phyloP scores from a whole-genome alignment of 2,797 vertebrate species.

The Periparus ater region DNA sequence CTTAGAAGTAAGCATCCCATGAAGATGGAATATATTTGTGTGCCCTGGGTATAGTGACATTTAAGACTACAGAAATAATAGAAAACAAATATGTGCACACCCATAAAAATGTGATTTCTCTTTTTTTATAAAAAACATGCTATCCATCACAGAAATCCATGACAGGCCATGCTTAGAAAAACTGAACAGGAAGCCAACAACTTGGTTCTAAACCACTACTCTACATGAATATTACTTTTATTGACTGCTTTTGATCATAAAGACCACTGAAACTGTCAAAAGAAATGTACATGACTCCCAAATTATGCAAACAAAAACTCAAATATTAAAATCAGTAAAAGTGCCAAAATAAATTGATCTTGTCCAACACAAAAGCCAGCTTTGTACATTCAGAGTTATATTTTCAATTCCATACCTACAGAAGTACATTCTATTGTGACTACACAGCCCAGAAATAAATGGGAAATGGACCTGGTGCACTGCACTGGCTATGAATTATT shows the following conservation, averaged over 20 bases:
- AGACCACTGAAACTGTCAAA: neutral
- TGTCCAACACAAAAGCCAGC: neutral
- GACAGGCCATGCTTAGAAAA: neutral
- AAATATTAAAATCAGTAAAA: neutral
- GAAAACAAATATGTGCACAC: neutral
- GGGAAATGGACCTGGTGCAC: neutral
- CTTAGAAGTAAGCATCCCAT: neutral
- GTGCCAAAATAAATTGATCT: neutral
- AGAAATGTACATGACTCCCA: neutral
- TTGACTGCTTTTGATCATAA: neutral
- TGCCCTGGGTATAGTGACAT: neutral
- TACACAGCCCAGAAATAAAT: neutral
- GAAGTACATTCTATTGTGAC: neutral
- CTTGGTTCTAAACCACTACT: neutral
- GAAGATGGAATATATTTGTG: neutral
- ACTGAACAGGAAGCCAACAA: neutral
- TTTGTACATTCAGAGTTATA: neutral
- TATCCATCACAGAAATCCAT: neutral
- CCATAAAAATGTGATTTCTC: neutral
- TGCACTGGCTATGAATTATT: neutral
- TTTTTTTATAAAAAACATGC: neutral
- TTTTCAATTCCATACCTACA: neutral
- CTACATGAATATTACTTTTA: neutral
- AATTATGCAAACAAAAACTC: conserved; percentile 19
- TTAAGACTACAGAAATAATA: neutral